Conservation (phyloP, 2,888 invertebrate species). For the Microctonus hyperodae region DNA sequence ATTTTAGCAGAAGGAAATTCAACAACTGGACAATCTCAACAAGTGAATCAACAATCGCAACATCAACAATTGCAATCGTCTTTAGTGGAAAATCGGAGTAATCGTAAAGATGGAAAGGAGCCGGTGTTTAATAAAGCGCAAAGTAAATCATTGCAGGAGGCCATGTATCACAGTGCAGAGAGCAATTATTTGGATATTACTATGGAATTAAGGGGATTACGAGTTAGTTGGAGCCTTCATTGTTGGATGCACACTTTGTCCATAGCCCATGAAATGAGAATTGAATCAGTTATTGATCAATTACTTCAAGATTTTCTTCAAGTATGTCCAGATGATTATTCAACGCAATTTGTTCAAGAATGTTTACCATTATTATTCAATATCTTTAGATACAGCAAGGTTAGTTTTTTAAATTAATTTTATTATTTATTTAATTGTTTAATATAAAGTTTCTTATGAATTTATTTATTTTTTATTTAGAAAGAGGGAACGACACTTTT, state of each 20-base stretch:
- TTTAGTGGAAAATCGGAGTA: conserved; percentile 60
- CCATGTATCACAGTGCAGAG: conserved; percentile 94
- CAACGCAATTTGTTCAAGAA: conserved; percentile 88
- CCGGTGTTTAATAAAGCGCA: conserved; percentile 77
- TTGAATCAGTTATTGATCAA: conserved; percentile 87
- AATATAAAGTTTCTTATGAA: not conserved
- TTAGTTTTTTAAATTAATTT: not conserved
- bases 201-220: conserved; percentile 83
- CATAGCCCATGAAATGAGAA: conserved; percentile 82
- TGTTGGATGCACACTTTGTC: conserved; percentile 92
- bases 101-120: conserved; percentile 56
- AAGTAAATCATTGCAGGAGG: conserved; percentile 86
- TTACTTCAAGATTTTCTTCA: conserved; percentile 88
- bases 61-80: conserved; percentile 47
- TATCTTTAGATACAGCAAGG: conserved; percentile 89
- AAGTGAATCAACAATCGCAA: conserved; percentile 35
- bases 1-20: conserved; percentile 85
- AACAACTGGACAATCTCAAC: conserved; percentile 41
- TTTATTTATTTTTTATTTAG: conserved; percentile 61
- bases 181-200: conserved; percentile 92
- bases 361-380: conserved; percentile 89
- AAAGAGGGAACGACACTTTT: conserved; percentile 89
- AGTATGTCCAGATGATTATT: conserved; percentile 90
- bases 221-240: conserved; percentile 90
- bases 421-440: not conserved